Evolutionary conservation across 2,888 invertebrate species (phyloP).

Genomic region (Parnassius mnemosyne): DNA sequence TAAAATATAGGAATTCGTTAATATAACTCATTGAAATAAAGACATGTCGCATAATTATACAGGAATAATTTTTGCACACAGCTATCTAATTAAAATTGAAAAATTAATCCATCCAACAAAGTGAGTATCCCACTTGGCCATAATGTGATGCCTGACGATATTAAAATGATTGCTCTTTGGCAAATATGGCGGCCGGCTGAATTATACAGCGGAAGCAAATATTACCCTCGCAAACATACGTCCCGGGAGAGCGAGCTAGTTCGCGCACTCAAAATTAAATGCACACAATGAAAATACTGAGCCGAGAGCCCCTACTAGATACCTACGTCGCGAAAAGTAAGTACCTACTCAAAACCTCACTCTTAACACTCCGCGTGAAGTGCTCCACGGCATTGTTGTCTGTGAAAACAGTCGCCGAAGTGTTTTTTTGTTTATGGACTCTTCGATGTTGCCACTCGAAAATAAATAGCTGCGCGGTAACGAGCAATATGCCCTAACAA

Average conservation of each 20-base stretch:
- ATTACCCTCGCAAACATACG: slow-evolving; percentile 82
- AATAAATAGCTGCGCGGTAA: slow-evolving; percentile 73
- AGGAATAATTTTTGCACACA: slow-evolving; percentile 24
- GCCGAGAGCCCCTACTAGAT: slow-evolving; percentile 68
- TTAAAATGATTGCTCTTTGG: slow-evolving; percentile 84
- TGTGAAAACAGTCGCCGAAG: slow-evolving; percentile 76
- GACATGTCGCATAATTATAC: slow-evolving; percentile 21
- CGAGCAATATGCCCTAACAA: slow-evolving; percentile 75
- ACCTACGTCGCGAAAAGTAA: slow-evolving; percentile 78
- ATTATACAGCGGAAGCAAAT: slow-evolving; percentile 83
- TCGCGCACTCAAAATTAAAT: slow-evolving; percentile 84
- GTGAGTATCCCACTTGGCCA: slow-evolving; percentile 67
- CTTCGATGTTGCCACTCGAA: slow-evolving; percentile 77
- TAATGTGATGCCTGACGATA: slow-evolving; percentile 80
- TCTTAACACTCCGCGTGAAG: slow-evolving; percentile 68
- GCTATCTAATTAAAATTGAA: slow-evolving; percentile 60
- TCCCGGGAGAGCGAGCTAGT: slow-evolving; percentile 81
- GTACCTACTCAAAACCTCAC: slow-evolving; percentile 66
- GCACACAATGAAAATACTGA: slow-evolving; percentile 83
- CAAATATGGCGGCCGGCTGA: slow-evolving; percentile 83
- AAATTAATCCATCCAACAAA: slow-evolving; percentile 70
- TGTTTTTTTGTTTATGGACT: slow-evolving; percentile 80
- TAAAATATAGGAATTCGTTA: slow-evolving; percentile 7
- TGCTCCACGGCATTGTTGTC: slow-evolving; percentile 71
- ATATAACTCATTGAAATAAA: slow-evolving; percentile 20